Percentiles rank a stretch among this genome's conserved stretches.
Conservation (phyloP, 1,140 invertebrate species). For the Drosophila cardini region DNA sequence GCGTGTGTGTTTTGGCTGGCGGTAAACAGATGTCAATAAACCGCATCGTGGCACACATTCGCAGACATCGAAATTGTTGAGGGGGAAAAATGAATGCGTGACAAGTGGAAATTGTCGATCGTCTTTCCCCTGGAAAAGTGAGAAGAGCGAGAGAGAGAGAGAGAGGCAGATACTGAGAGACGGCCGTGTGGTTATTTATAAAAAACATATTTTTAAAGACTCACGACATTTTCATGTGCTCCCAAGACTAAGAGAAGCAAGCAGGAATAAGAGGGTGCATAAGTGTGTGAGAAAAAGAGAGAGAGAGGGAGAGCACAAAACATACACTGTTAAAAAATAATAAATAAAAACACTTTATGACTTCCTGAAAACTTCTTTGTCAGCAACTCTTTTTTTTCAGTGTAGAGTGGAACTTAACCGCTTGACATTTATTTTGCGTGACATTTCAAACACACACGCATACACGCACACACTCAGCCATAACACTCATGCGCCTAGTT, state of each 20-base stretch:
- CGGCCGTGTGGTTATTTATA: conserved; percentile 67
- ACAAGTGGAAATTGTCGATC: conserved; percentile 71
- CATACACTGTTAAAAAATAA: no score
- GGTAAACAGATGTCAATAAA: conserved; percentile 68
- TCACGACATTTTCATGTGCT: conserved; percentile 54
- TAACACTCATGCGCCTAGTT: conserved; percentile 68
- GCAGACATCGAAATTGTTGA: conserved; percentile 22
- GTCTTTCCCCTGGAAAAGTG: conserved; percentile 45
- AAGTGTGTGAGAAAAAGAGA: conserved; percentile 8
- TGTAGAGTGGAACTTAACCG: conserved; percentile 41
- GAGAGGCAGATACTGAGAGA: conserved; percentile 13
- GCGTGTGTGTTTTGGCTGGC: conserved; percentile 11
- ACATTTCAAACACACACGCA: conserved; percentile 64
- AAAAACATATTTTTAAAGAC: conserved; percentile 57
- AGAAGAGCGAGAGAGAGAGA: neutral
- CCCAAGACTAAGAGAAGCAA: conserved; percentile 23
- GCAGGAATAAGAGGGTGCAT: conserved; percentile 3
- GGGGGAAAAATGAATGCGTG: conserved; percentile 57
- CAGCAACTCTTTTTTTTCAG: no score
- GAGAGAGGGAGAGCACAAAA: no score
- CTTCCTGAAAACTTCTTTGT: no score
- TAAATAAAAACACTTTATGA: no score
- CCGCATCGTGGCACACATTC: conserved; percentile 67
- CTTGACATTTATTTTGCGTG: conserved; percentile 75
- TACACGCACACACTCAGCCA: conserved; percentile 17